Base-by-base conservation (phyloP, 2,113 vertebrate genomes). In the Martes martes region DNA sequence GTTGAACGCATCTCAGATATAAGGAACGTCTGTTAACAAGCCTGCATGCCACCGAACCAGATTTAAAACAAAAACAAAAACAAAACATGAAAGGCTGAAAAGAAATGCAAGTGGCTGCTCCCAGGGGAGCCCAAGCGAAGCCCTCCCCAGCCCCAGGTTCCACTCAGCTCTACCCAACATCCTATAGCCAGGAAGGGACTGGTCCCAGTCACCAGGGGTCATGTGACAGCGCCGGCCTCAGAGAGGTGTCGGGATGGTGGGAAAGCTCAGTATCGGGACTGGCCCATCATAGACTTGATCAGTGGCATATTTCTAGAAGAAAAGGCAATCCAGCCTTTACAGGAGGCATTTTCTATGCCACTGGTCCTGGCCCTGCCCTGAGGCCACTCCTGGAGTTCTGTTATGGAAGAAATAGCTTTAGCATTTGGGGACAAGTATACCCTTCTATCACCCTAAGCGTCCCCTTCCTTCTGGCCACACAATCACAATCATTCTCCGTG, bases 171-270 rank as follows among this genome's bases (percentile, higher is more conserved):
- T 2, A 82, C 57, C 4, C 15, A 1, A 31, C 16, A 19, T 42
- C 26, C 57, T 2, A 31, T 5, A 42, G 81, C 71, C 86, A 33
- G 1, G 36, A 36, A 59, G 69, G 18, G 52, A 45, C 87, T 7
- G 36, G 26, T 16, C 19, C 55, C 39, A 14, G 23, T 13, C 42
- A 36, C 74, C 28, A 57, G 57, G 36, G 71, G n/a, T 28, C 28
- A 6, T 0, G 28, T 5, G 69, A 45, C 4, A 11, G 69, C 6
- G 0, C 31, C 8, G 39, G 33, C 73, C 42, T 65, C 57, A 0
- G 9, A 2, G 45, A 2, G 26, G 74, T 7, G 45, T 16, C 4
- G 4, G 45, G 7, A 79, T 28, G 14, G 73, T n/a, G 39, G 33
- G 33, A n/a, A 67, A n/a, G 28, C 42, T 85, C 42, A 15, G 5